phyloP scores from a whole-genome alignment of 2,888 invertebrate genomes.

The Adela reaumurella region DNA sequence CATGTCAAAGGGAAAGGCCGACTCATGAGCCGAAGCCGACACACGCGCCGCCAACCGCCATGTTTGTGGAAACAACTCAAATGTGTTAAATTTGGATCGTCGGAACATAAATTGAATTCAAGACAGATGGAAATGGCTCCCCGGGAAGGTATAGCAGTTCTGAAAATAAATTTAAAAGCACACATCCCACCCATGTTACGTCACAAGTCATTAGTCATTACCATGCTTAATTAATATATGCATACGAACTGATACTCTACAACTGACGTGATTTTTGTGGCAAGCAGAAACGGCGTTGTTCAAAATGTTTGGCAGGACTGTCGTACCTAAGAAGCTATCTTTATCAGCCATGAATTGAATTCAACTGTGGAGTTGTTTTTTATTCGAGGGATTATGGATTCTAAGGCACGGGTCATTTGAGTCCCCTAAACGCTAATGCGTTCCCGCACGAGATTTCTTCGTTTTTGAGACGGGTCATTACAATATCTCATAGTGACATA shows the following conservation, averaged over 20 bases:
- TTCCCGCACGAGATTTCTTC: conserved; percentile 32
- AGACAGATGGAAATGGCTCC: too few species aligned
- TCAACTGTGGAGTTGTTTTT: neutral
- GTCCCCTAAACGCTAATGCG: conserved; percentile 22
- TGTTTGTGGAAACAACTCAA: conserved; percentile 49
- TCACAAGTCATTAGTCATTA: too few species aligned
- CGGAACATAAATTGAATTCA: conserved; percentile 5
- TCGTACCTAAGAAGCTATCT: too few species aligned
- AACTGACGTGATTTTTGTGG: too few species aligned
- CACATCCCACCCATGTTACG: too few species aligned
- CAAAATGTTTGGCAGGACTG: too few species aligned
- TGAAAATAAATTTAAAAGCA: too few species aligned
- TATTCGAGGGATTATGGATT: neutral
- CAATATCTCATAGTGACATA: conserved; percentile 52
- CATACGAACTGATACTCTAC: too few species aligned
- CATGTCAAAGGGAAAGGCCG: neutral
- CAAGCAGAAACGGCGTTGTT: too few species aligned
- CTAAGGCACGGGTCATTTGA: neutral
- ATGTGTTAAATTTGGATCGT: conserved; percentile 43
- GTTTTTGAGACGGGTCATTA: conserved; percentile 52
- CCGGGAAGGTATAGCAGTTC: too few species aligned
- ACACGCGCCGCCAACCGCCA: conserved; percentile 2
- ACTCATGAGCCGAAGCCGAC: neutral
- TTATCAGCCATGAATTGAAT: neutral
- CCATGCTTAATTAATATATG: too few species aligned